A percentile compares a stretch with the other conserved stretches of the same genome.
Conservation (phyloP, 1,140 invertebrate species). For the Solenopsis invicta region DNA sequence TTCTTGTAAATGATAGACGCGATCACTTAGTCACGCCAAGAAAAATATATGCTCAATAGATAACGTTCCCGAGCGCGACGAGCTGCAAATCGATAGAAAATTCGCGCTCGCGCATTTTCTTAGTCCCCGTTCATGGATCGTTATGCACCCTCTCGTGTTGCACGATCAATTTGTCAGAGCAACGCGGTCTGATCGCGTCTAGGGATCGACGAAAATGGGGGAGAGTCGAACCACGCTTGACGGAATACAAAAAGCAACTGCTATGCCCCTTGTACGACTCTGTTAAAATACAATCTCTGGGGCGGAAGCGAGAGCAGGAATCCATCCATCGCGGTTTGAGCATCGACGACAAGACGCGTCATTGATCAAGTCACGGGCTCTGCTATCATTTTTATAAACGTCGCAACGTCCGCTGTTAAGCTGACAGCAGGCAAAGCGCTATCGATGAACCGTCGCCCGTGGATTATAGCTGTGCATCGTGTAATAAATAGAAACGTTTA, state of each 20-base stretch:
- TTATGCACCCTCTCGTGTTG: slow-evolving; percentile 45
- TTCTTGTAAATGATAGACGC: slow-evolving; percentile 19
- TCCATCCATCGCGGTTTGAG: slow-evolving; percentile 19
- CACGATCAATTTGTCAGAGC: slow-evolving; percentile 50
- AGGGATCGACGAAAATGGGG: slow-evolving; percentile 27
- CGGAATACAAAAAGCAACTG: slow-evolving; percentile 16
- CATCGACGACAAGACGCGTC: slow-evolving; percentile 14
- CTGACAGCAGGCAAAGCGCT: not conserved
- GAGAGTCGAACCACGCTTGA: slow-evolving; percentile 41
- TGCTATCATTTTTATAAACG: slow-evolving; percentile 7
- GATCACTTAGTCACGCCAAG: not conserved
- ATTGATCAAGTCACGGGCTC: slow-evolving; percentile 23
- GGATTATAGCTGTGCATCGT: not conserved
- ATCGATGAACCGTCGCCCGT: slow-evolving; percentile 24
- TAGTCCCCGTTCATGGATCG: slow-evolving; percentile 31
- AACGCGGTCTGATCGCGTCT: slow-evolving; percentile 16
- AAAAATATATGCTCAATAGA: slow-evolving; percentile 9
- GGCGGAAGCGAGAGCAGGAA: slow-evolving; percentile 27
- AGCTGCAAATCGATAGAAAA: slow-evolving; percentile 13
- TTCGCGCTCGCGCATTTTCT: slow-evolving; percentile 26
- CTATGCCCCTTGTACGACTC: slow-evolving; percentile 21
- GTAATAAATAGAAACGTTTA: not conserved
- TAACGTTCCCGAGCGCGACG: not conserved
- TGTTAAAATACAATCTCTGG: slow-evolving; percentile 38
- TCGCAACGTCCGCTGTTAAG: not conserved